Percentiles rank a stretch among this genome's conserved stretches.
These are phyloP conservation scores for Metopia argyrocephala DNA, from an alignment of 2,888 invertebrate species.

Conservation along the genomic window DNA sequence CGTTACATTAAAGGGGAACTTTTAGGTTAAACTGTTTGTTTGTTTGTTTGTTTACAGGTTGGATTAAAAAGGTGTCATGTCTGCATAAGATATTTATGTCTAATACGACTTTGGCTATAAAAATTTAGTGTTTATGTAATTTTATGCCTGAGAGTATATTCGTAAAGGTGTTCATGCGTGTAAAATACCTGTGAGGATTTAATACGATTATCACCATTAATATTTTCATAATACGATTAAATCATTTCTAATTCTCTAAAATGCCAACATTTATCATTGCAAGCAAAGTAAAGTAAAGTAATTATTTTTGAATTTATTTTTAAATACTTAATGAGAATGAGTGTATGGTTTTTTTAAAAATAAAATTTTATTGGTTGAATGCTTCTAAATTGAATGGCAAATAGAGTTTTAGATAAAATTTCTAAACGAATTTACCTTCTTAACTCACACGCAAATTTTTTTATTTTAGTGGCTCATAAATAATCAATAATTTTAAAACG, in stretches of 20 bases:
- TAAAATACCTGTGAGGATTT: constrained; percentile 10
- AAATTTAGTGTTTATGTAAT: neutral
- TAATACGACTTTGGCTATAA: neutral
- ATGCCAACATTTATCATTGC: neutral
- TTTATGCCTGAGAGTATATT: neutral
- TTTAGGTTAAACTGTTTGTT: constrained; percentile 44
- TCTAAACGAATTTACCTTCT: neutral
- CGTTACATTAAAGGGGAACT: constrained; percentile 34
- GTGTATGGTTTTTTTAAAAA: neutral
- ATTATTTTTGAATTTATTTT: neutral
- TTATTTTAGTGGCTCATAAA: neutral
- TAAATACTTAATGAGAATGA: neutral
- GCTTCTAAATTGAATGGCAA: no score
- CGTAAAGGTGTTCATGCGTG: neutral
- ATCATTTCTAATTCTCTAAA: constrained; percentile 19
- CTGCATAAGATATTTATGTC: neutral
- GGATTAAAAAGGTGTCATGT: constrained; percentile 39
- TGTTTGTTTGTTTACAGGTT: constrained; percentile 37
- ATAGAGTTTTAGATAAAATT: neutral
- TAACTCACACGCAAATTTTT: neutral
- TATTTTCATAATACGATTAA: constrained; percentile 34
- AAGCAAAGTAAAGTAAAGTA: no score
- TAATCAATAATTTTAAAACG: no score
- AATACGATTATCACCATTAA: constrained; percentile 38
- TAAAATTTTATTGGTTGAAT: neutral